Evolutionary conservation across 2,888 invertebrate species (phyloP), one percentile per base, ranked within the genome.

Genomic region (Lysandra coridon): DNA sequence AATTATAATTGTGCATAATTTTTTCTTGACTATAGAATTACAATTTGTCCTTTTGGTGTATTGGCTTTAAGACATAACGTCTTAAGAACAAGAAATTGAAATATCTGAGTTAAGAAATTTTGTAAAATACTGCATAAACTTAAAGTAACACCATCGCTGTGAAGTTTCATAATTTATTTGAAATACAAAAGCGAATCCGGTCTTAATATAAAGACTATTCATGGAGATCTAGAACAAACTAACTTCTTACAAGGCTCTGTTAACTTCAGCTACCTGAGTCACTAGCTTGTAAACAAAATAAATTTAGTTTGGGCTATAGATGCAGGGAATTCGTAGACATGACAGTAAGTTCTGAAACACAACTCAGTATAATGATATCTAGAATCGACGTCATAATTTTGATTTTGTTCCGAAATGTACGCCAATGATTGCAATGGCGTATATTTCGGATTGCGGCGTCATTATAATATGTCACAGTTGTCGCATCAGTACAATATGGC

Each of bases 231-330:
- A 10, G 74, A 40, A 44, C 40, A 74, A 74, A 74, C 40, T n/a
- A 44, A 40, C 44, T 74, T 74, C 74, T 74, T 74, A 23, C 74
- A 74, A 74, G 74, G 40, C 74, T 74, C n/a, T 74, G 74, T 74
- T 74, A 74, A 40, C 74, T 74, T 74, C 7, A n/a, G 44, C 74
- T 74, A 74, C 74, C 40, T 69, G 74, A 74, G n/a, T 74, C 74
- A 23, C 74, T 44, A 74, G 69, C 69, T 69, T 69, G 69, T 23
- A 74, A n/a, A 74, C 44, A 74, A 44, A n/a, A 74, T 74, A 74
- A 74, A 74, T 74, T 74, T 74, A 44, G 44, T 74, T 74, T 74
- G 10, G 74, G 44, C 3, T 17, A n/a, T 33, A 64, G 69, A 14
- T 14, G 12, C 37, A 69, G 23, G 33, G 2, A 69, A 17, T 0